Base-by-base conservation (phyloP, 2,888 invertebrate genomes). In the Acleris holmiana region DNA sequence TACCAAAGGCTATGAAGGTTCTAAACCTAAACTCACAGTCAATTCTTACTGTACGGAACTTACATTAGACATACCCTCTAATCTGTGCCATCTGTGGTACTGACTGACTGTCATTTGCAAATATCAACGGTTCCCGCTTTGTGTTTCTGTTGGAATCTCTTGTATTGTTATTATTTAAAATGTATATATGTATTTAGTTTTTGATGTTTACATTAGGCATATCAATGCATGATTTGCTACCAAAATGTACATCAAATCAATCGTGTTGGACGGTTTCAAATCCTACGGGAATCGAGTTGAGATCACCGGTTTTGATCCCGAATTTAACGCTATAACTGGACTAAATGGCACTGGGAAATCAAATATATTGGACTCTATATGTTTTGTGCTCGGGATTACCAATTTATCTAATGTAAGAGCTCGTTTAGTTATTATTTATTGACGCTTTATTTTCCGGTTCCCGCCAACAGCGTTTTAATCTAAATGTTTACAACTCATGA, bases 241-340 rank as follows among this genome's bases (percentile, higher is more conserved):
- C 75, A 85, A 78, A 59, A 99, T 99, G 99, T 95, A 96, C 84
- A 96, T 99, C 54, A 99, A 98, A 85, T 96, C 96, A 1, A 96
- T 99, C 74, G 94, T 97, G 41, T 91, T 99, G 55, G 99, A 99
- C 80, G 99, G 99, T 51, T 99, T 99, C 83, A 99, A 99, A 89
- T 99, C 99, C 0, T 99, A 99, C 79, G 99, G 98, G 0, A 96
- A 96, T 73, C 93, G 98, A 72, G 98, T 98, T 0, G 98, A 98
- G 89, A 95, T 99, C 57, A 95, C 95, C 69, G 97, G 97, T 2
- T 99, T 99, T 83, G 99, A 99, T 91, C 94, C 94, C 0, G 95
- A 97, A 85, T 99, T 99, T 84, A 99, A 99, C 79, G 99, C 99
- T 4, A 99, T 99, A 61, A 99, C 99, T 15, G 99, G 99, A 0